These are phyloP conservation scores for Amia ocellicauda DNA, from an alignment of 2,113 vertebrate genomes.

Conservation along the genomic window DNA sequence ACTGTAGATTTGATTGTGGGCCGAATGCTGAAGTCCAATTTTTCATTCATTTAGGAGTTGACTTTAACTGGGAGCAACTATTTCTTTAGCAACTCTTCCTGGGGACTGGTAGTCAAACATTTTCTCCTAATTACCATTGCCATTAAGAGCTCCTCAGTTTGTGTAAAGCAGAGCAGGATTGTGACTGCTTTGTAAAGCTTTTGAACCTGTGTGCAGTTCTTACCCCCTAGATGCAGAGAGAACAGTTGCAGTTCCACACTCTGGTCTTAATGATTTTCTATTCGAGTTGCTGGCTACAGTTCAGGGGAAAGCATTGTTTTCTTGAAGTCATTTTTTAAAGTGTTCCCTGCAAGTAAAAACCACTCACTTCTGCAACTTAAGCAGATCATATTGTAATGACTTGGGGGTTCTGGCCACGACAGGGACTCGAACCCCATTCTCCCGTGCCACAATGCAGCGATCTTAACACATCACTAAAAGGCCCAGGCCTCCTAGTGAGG, in stretches of 20 bases:
- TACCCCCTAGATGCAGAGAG: background rate
- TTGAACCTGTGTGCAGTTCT: background rate
- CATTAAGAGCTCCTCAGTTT: background rate
- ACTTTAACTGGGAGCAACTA: background rate
- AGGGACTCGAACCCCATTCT: no score
- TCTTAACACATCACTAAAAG: no score
- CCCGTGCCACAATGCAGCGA: no score
- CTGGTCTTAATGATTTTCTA: background rate
- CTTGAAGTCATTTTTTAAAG: background rate
- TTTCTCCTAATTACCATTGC: background rate
- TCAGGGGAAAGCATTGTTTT: background rate
- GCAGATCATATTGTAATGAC: no score
- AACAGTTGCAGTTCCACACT: background rate
- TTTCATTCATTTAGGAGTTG: background rate
- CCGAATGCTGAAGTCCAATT: no score
- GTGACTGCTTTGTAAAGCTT: background rate
- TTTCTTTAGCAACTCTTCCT: background rate
- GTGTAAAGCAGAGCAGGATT: background rate
- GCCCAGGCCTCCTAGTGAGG: no score
- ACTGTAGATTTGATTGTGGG: no score
- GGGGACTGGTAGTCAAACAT: background rate
- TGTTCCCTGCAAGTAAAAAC: no score
- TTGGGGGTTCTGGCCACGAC: no score
- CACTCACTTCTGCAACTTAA: no score
- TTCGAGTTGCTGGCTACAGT: background rate